phyloP scores from a whole-genome alignment of 1,140 invertebrate genomes.

The Atopsyche davidsoni region DNA sequence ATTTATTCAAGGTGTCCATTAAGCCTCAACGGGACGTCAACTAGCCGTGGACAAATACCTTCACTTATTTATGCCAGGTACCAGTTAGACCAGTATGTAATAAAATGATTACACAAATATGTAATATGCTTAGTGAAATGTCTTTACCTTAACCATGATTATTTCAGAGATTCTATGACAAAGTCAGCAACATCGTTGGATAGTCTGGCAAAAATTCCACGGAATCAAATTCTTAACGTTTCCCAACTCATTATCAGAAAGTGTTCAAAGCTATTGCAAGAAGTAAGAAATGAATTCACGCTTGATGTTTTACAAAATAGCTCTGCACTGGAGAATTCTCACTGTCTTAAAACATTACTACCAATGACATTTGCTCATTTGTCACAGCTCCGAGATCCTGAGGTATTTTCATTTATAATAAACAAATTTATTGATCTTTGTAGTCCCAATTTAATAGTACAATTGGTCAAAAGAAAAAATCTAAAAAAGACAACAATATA shows the following conservation, averaged over 20 bases:
- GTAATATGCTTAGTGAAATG: too few species aligned
- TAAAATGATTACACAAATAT: too few species aligned
- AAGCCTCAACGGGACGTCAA: constrained; percentile 91
- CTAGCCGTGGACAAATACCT: constrained; percentile 90
- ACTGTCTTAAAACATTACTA: constrained; percentile 37
- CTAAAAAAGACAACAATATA: too few species aligned
- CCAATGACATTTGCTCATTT: constrained; percentile 39
- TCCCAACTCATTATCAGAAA: constrained; percentile 34
- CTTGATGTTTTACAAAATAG: constrained; percentile 35
- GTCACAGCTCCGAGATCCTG: constrained; percentile 39
- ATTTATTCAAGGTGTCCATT: constrained; percentile 88
- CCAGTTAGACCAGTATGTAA: too few species aligned
- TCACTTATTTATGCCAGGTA: constrained; percentile 77
- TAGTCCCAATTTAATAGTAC: too few species aligned
- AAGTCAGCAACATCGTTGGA: constrained; percentile 4
- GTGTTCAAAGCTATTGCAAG: constrained; percentile 33
- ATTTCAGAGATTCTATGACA: constrained; percentile 12
- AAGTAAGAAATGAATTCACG: constrained; percentile 36
- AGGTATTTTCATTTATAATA: too few species aligned
- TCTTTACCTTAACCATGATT: constrained; percentile 4
- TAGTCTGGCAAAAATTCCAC: constrained; percentile 15
- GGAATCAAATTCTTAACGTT: constrained; percentile 31
- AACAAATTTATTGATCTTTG: too few species aligned
- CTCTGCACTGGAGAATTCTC: constrained; percentile 35
- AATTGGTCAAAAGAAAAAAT: too few species aligned